These are phyloP conservation scores for Nomada fabriciana DNA, from an alignment of 2,888 invertebrate genomes.

Conservation along the genomic window DNA sequence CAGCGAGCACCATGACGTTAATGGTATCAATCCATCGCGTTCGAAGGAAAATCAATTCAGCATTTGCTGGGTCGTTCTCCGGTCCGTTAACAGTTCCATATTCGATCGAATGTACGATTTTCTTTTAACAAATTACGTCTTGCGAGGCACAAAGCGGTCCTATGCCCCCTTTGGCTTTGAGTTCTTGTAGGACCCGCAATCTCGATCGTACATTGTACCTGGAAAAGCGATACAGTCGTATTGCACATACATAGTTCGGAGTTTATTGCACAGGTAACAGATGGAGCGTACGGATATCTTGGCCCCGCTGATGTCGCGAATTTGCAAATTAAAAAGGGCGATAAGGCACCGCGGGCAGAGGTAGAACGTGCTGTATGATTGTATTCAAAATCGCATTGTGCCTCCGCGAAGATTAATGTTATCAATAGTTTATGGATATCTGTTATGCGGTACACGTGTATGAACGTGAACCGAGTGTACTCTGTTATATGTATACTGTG, in stretches of 20 bases:
- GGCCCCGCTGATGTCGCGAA: constrained; percentile 13
- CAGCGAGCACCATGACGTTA: constrained; percentile 22
- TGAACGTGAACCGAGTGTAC: too few species aligned
- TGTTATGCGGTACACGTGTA: neutral
- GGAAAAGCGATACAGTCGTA: constrained; percentile 19
- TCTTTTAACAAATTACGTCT: neutral
- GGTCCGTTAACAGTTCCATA: neutral
- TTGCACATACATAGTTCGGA: neutral
- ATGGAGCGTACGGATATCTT: neutral
- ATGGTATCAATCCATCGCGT: constrained; percentile 39
- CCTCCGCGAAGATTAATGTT: constrained; percentile 28
- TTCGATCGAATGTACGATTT: constrained; percentile 30
- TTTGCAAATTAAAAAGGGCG: constrained; percentile 36
- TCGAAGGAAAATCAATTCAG: constrained; percentile 40
- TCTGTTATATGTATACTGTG: neutral
- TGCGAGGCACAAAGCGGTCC: too few species aligned
- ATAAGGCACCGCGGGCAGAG: constrained; percentile 11
- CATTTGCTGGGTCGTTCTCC: constrained; percentile 12
- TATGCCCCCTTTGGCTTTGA: constrained; percentile 4
- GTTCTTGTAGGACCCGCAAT: constrained; percentile 38
- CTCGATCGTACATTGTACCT: constrained; percentile 20
- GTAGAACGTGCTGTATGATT: constrained; percentile 7
- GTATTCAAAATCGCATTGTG: constrained; percentile 40
- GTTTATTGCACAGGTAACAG: constrained; percentile 39
- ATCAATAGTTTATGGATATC: constrained; percentile 40